Evolutionary conservation across 2,888 invertebrate species (phyloP), one percentile per base, ranked within the genome.

Genomic region (Nephrocerus scutellatus): DNA sequence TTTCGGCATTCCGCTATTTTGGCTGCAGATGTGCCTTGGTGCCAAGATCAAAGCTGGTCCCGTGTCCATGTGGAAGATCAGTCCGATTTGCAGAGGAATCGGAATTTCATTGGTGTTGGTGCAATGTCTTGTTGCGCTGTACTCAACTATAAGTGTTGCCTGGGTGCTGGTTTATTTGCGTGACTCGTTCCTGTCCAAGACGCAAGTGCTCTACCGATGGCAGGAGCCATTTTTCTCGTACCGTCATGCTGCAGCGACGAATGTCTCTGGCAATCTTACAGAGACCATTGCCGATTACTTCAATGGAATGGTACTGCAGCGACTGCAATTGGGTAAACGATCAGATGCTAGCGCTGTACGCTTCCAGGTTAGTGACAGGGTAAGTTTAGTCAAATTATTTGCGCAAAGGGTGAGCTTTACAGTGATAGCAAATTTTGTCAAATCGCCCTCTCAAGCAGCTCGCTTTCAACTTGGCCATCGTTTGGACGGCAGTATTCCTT

Each of bases 11-110:
- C 91, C 92, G 6, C 66, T 91, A 49, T 78, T 90, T 55, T 86
- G 88, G 39, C 73, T 91, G 33, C 86, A 89, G 66, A 75, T 88
- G 65, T 84, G 86, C 52, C 71, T 91, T 52, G 91, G 92, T 3
- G 86, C 89, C 64, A 82, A 87, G 53, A 70, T 91, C 42, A 80
- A 82, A 30, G 79, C 87, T 0, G 91, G 91, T 0, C 84, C 88
- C 2, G 78, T 91, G 43, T 88, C 89, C 54, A 90, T 91, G 90
- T 92, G 91, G 91, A 79, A 78, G 56, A 89, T 91, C 56, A 90
- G 90, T 37, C 92, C 92, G 0, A 79, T 91, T 52, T 90, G 91
- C 63, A 84, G 86, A 71, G 91, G 92, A 4, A 84, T 91, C 14
- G 91, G 91, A 13, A 80, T 90, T 35, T 80, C 89, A 0, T 67